phyloP scores from a whole-genome alignment of 2,888 invertebrate species.

The Parnassius glacialis region DNA sequence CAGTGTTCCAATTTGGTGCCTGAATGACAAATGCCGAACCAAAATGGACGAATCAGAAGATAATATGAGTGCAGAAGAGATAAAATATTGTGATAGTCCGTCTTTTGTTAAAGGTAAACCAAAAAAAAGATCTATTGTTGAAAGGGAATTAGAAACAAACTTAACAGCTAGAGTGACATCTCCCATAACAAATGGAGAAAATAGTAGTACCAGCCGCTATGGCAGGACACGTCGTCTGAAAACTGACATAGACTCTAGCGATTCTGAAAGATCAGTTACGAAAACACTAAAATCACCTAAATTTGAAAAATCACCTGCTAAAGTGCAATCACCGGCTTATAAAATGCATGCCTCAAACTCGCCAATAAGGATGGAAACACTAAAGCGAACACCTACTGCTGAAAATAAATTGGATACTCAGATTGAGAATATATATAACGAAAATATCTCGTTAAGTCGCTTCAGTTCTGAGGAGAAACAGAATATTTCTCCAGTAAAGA shows the following conservation, averaged over 20 bases:
- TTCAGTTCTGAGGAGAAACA: slow-evolving; percentile 52
- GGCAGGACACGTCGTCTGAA: slow-evolving; percentile 81
- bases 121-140: slow-evolving; percentile 68
- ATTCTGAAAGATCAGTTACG: slow-evolving; percentile 55
- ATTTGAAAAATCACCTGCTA: slow-evolving; percentile 49
- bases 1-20: slow-evolving; percentile 37
- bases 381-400: slow-evolving; percentile 35
- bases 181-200: slow-evolving; percentile 49
- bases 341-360: slow-evolving; percentile 72
- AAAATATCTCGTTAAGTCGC: slow-evolving; percentile 62
- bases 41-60: slow-evolving; percentile 69
- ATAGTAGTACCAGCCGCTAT: slow-evolving; percentile 78
- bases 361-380: slow-evolving; percentile 49
- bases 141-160: slow-evolving; percentile 69
- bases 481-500: slow-evolving; percentile 40
- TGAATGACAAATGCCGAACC: slow-evolving; percentile 29
- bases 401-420: slow-evolving; percentile 52
- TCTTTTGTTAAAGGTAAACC: slow-evolving; percentile 49
- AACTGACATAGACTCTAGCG: slow-evolving; percentile 60
- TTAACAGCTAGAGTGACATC: slow-evolving; percentile 65
- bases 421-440: slow-evolving; percentile 63
- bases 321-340: slow-evolving; percentile 51
- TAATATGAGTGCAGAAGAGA: slow-evolving; percentile 55
- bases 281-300: slow-evolving; percentile 48
- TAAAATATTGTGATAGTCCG: slow-evolving; percentile 41